These are phyloP conservation scores for Sebastes matsubarae DNA, from an alignment of 2,797 vertebrate genomes.

Conservation along the genomic window DNA sequence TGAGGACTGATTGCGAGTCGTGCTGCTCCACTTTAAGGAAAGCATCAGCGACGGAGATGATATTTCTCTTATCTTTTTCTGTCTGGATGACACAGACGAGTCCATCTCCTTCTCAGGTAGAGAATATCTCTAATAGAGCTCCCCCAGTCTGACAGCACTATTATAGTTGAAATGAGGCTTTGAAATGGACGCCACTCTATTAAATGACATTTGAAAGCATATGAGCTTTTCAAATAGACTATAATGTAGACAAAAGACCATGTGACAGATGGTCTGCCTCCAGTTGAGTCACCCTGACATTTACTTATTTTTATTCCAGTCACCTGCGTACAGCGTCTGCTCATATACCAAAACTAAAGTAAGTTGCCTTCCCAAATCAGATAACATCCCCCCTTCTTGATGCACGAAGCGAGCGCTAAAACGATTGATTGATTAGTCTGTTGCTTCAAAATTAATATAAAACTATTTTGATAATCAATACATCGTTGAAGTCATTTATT, in stretches of 20 bases:
- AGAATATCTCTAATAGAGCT: constrained; percentile 51
- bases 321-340: constrained; percentile 6
- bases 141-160: constrained; percentile 38
- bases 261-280: constrained; percentile 39
- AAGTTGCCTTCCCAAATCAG: not conserved
- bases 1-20: constrained; percentile 46
- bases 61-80: constrained; percentile 54
- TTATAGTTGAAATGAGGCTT: constrained; percentile 55
- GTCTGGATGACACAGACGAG: constrained; percentile 39
- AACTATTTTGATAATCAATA: not conserved
- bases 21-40: constrained; percentile 41
- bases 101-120: constrained; percentile 45
- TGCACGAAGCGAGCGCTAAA: not conserved
- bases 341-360: not conserved
- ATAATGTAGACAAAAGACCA: constrained; percentile 47
- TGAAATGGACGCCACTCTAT: constrained; percentile 36
- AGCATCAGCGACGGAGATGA: constrained; percentile 20
- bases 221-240: constrained; percentile 35
- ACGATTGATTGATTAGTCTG: not conserved
- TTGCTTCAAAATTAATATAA: not conserved
- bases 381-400: not conserved
- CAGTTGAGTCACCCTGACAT: constrained; percentile 38
- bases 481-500: not conserved
- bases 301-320: constrained; percentile 28
- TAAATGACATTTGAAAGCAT: constrained; percentile 56